Conservation (phyloP, 2,888 invertebrate genomes). For the Dioctria rufipes region DNA sequence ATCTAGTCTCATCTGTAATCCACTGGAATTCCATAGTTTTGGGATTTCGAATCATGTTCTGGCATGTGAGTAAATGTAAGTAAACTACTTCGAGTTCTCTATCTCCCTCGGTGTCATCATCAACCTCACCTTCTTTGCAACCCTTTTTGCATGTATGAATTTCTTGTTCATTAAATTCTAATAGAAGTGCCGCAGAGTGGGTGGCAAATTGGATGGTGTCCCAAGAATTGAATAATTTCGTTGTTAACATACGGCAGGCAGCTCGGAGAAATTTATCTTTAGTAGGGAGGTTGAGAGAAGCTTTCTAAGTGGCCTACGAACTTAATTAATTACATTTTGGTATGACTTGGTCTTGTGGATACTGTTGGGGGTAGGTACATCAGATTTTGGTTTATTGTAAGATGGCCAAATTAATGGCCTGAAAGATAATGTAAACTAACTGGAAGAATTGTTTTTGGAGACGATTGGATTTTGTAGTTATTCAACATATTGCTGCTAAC, state of each 20-base stretch:
- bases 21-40: neutral
- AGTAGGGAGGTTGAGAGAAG: neutral
- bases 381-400: neutral
- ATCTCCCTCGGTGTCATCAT: neutral
- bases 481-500: too few species aligned
- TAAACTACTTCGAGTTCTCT: conserved; percentile 1
- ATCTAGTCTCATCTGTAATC: neutral
- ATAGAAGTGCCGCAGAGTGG: conserved; percentile 40
- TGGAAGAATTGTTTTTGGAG: neutral
- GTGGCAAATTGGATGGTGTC: conserved; percentile 38
- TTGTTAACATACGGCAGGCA: conserved; percentile 36
- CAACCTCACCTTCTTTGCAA: neutral
- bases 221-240: conserved; percentile 51
- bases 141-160: conserved; percentile 49
- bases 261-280: neutral
- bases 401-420: conserved; percentile 31
- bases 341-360: conserved; percentile 28
- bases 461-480: neutral
- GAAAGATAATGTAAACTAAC: conserved; percentile 19
- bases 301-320: conserved; percentile 34
- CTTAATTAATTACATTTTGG: conserved; percentile 45
- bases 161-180: conserved; percentile 52
- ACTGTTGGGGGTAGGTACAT: neutral
- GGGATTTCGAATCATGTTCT: conserved; percentile 24
- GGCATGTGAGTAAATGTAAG: conserved; percentile 8